phyloP scores from a whole-genome alignment of 2,888 invertebrate genomes.

The Hypolimnas misippus region DNA sequence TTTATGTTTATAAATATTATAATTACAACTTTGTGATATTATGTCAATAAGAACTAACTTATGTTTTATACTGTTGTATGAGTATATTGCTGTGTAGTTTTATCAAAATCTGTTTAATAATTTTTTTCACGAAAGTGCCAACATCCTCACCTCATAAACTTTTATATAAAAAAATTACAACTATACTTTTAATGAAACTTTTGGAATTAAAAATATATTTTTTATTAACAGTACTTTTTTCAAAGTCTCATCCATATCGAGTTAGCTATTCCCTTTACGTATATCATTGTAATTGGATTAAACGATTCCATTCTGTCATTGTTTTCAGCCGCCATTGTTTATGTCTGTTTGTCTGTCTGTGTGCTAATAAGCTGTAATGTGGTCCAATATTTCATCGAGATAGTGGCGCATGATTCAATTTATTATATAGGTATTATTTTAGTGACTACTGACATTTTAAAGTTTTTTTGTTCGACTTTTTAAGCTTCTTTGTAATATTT shows the following conservation, averaged over 20 bases:
- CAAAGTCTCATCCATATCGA: slow-evolving; percentile 54
- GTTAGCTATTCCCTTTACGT: slow-evolving; percentile 51
- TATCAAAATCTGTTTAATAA: too few relatives aligned
- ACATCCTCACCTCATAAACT: too few relatives aligned
- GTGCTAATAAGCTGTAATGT: slow-evolving; percentile 79
- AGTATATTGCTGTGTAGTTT: too few relatives aligned
- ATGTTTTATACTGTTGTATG: too few relatives aligned
- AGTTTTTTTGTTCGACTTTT: not conserved
- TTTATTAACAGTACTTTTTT: not conserved
- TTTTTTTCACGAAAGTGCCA: too few relatives aligned
- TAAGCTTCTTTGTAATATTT: too few relatives aligned
- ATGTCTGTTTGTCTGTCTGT: slow-evolving; percentile 64
- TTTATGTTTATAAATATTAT: too few relatives aligned
- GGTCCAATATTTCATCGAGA: slow-evolving; percentile 75
- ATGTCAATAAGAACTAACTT: too few relatives aligned
- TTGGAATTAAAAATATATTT: not conserved
- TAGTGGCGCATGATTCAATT: too few relatives aligned
- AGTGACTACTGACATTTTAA: not conserved
- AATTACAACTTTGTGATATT: too few relatives aligned
- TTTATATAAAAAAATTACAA: not conserved
- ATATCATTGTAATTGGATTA: slow-evolving; percentile 81
- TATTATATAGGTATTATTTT: too few relatives aligned
- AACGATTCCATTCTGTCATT: slow-evolving; percentile 79
- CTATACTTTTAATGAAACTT: not conserved
- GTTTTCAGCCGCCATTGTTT: slow-evolving; percentile 75